Conservation (phyloP, 2,113 vertebrate genomes). For the Podarcis cretensis region DNA sequence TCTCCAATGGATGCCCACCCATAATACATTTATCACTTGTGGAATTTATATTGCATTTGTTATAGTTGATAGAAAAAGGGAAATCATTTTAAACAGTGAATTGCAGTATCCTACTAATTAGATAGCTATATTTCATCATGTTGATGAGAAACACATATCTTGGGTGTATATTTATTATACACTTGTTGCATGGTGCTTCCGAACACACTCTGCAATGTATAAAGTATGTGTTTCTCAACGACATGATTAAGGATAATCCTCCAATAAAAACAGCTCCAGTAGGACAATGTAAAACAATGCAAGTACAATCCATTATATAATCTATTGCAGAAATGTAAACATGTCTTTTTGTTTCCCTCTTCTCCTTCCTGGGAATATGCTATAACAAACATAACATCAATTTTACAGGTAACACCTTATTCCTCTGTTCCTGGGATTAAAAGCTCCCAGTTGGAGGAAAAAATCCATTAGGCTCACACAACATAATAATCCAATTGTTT, state of each 20-base stretch:
- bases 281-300: neutral
- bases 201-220: neutral
- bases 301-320: neutral
- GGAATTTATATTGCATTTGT: neutral
- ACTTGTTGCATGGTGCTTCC: neutral
- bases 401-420: neutral
- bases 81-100: neutral
- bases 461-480: neutral
- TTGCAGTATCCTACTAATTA: neutral
- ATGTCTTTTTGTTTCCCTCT: fast-evolving
- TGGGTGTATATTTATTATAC: neutral
- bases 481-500: neutral
- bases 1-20: neutral
- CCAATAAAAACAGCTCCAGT: neutral
- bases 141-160: neutral
- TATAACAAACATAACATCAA: constrained; percentile 14
- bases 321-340: constrained; percentile 30
- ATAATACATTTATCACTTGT: neutral
- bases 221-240: neutral
- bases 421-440: constrained; percentile 9
- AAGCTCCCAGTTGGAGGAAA: neutral
- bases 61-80: too few relatives aligned
- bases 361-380: neutral
- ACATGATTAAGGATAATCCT: neutral
- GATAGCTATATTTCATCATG: neutral